Evolutionary conservation across 1,140 invertebrate genomes (phyloP).

Genomic region (Drosophila nannoptera): DNA sequence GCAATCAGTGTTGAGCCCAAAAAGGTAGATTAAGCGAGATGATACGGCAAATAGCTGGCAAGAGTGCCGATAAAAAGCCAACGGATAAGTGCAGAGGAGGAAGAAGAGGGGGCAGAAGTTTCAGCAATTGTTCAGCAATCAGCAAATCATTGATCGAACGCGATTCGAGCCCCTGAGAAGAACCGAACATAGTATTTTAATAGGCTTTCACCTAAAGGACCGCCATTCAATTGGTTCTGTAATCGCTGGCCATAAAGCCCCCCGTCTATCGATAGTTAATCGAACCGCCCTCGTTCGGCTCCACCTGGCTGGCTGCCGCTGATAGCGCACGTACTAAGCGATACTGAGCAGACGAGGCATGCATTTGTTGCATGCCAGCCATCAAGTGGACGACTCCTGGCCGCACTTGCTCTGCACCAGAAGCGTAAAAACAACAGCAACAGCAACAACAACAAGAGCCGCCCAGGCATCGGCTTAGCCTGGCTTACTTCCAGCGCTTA

Average conservation of each 20-base stretch:
- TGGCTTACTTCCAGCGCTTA: constrained; percentile 61
- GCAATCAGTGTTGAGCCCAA: neutral
- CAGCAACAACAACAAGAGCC: constrained; percentile 9
- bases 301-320: constrained; percentile 3
- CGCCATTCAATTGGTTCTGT: too few relatives aligned
- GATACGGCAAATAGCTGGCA: neutral
- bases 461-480: constrained; percentile 42
- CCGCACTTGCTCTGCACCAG: neutral
- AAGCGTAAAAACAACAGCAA: neutral
- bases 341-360: constrained; percentile 20
- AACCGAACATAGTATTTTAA: too few relatives aligned
- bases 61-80: neutral
- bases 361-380: constrained; percentile 43
- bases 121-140: too few relatives aligned
- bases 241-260: too few relatives aligned
- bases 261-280: neutral
- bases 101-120: neutral
- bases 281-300: constrained; percentile 7
- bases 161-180: too few relatives aligned
- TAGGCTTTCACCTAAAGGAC: too few relatives aligned
- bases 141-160: too few relatives aligned
- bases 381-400: constrained; percentile 22
- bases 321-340: constrained; percentile 46
- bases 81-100: neutral
- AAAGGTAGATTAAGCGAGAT: neutral